These are phyloP conservation scores for Catharus bicknelli DNA, from an alignment of 2,113 vertebrate genomes.

Conservation along the genomic window DNA sequence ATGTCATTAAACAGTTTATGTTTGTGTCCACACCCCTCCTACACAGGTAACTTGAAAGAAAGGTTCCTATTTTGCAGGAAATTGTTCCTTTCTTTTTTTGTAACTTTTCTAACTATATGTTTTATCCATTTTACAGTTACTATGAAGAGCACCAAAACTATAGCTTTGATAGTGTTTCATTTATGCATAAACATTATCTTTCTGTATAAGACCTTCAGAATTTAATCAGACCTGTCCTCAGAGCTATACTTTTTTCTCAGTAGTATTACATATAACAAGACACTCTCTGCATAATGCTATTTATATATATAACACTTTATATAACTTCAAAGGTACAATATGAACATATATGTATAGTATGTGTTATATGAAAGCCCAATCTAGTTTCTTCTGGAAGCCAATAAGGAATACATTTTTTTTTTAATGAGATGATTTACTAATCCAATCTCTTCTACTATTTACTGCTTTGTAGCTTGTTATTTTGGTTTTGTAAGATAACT, in stretches of 20 bases:
- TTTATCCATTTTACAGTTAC: background rate
- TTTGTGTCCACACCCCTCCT: background rate
- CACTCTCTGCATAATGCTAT: background rate
- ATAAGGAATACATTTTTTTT: background rate
- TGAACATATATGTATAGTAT: background rate
- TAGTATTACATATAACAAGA: background rate
- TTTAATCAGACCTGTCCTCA: background rate
- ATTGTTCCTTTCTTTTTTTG: background rate
- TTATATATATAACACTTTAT: background rate
- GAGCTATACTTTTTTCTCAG: background rate
- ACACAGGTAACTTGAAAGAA: background rate
- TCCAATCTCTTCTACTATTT: background rate
- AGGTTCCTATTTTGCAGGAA: background rate
- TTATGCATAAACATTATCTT: background rate
- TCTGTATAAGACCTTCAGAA: slow-evolving; percentile 13
- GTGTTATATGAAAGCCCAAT: background rate
- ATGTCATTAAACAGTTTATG: background rate
- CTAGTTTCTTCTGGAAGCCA: background rate
- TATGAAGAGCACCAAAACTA: background rate
- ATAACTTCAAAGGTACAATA: background rate
- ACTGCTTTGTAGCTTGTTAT: background rate
- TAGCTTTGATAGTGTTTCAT: background rate
- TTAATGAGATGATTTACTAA: background rate
- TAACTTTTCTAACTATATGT: background rate
- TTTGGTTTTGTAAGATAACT: background rate